These are phyloP conservation scores for Rhadina sibilatrix DNA, from an alignment of 2,113 vertebrate species.

Conservation along the genomic window DNA sequence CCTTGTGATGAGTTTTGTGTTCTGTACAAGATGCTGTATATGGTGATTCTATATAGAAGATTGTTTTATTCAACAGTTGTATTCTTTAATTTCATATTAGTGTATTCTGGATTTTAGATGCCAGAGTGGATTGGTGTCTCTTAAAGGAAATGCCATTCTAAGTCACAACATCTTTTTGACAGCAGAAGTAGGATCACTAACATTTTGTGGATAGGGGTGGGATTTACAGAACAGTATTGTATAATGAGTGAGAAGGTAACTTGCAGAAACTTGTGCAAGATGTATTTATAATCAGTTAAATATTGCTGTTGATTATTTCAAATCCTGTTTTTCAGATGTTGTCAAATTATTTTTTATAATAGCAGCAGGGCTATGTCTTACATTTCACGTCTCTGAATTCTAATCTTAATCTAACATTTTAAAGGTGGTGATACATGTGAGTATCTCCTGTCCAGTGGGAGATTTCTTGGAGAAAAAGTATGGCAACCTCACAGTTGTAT, in stretches of 20 bases:
- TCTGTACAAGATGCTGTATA: neutral
- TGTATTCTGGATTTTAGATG: neutral
- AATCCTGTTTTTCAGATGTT: neutral
- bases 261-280: neutral
- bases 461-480: constrained; percentile 92
- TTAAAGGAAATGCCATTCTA: neutral
- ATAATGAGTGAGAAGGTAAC: neutral
- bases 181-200: neutral
- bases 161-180: neutral
- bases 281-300: neutral
- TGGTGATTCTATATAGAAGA: neutral
- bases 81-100: neutral
- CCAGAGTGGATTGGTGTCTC: neutral
- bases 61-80: neutral
- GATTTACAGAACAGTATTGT: neutral
- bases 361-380: neutral
- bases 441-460: constrained; percentile 92
- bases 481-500: constrained; percentile 99
- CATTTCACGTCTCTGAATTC: neutral
- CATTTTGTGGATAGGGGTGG: neutral
- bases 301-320: neutral
- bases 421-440: constrained; percentile 92
- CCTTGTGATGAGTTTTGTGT: neutral
- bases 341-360: neutral
- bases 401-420: neutral